Percentiles rank a stretch among this genome's conserved stretches.
Evolutionary conservation across 2,113 vertebrate genomes (phyloP).

Genomic region (Pitta sordida): DNA sequence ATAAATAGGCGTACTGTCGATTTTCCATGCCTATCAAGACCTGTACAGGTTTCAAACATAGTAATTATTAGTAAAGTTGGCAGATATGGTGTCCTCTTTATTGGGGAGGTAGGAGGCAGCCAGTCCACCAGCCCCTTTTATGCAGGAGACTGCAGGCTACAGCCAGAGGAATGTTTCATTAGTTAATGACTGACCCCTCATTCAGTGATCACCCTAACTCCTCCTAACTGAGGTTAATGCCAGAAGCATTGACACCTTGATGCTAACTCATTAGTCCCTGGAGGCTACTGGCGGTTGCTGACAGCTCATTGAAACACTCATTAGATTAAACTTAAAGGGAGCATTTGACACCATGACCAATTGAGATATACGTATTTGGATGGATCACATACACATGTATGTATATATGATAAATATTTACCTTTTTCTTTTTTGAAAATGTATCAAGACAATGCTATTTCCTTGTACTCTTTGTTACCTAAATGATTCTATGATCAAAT

Average conservation of each 20-base stretch:
- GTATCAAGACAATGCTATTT: neutral
- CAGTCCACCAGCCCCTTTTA: neutral
- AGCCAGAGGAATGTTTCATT: conserved; percentile 13
- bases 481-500: neutral
- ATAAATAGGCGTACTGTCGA: neutral
- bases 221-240: conserved; percentile 58
- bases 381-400: neutral
- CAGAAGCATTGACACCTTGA: conserved; percentile 49
- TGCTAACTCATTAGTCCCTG: conserved; percentile 23
- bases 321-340: neutral
- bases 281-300: neutral
- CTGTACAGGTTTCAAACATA: neutral
- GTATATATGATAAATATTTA: neutral
- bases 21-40: neutral
- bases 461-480: neutral
- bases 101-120: neutral
- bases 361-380: neutral
- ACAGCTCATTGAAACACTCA: neutral
- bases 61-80: neutral
- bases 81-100: neutral
- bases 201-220: conserved; percentile 16
- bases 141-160: neutral
- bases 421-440: neutral
- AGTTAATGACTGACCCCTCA: neutral
- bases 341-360: neutral